A percentile compares a stretch with the other conserved stretches of the same genome.
phyloP scores from a whole-genome alignment of 2,888 invertebrate species.

The Flexamia atlantica region DNA sequence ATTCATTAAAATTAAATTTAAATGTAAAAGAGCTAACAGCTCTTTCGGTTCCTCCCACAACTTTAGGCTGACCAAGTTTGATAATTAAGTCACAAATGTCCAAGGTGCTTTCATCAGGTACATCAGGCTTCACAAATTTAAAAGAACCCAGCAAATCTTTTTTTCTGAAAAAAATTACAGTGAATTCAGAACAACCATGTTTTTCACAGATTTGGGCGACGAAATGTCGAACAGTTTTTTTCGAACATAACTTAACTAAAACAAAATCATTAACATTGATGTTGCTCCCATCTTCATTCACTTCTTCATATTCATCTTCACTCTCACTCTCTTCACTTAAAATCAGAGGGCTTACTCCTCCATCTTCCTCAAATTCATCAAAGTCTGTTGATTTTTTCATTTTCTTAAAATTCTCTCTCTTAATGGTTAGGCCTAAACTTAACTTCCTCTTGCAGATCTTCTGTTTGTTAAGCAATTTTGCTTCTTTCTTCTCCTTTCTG shows the following conservation, averaged over 20 bases:
- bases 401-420: background rate
- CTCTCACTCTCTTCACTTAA: constrained; percentile 20
- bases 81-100: background rate
- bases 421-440: background rate
- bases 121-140: constrained; percentile 6
- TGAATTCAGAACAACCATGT: constrained; percentile 2
- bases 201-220: constrained; percentile 32
- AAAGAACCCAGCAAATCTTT: background rate
- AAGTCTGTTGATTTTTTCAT: background rate
- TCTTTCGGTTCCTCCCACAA: background rate
- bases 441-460: background rate
- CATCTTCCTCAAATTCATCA: constrained; percentile 37
- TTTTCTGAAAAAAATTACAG: background rate
- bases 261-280: constrained; percentile 28
- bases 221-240: constrained; percentile 1
- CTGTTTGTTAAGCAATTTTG: background rate
- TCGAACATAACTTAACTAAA: background rate
- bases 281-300: constrained; percentile 28
- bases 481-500: constrained; percentile 31
- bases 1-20: background rate
- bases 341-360: constrained; percentile 12
- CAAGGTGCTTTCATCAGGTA: background rate
- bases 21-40: background rate
- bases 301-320: constrained; percentile 10
- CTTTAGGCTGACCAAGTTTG: background rate